Evolutionary conservation across 1,140 invertebrate species (phyloP).

Genomic region (Drosophila fuyamai): DNA sequence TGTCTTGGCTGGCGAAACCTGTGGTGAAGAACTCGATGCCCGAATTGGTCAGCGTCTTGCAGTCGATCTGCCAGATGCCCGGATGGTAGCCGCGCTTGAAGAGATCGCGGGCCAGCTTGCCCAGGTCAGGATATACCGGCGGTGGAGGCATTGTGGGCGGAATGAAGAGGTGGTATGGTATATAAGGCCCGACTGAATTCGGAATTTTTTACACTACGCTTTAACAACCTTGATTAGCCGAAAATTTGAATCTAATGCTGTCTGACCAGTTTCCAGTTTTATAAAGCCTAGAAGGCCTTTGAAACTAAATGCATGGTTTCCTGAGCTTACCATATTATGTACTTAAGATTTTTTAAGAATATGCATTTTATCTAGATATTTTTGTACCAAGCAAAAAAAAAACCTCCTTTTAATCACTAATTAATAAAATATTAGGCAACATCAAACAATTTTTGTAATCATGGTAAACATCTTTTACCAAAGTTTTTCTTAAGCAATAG

Average conservation of each 20-base stretch:
- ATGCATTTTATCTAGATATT: too few species aligned
- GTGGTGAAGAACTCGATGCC: conserved; percentile 59
- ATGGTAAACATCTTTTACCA: too few species aligned
- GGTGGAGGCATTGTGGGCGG: conserved; percentile 43
- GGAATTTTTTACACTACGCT: conserved; percentile 26
- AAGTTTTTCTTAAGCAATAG: too few species aligned
- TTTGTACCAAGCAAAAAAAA: too few species aligned
- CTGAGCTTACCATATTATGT: background rate
- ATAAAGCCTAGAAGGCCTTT: background rate
- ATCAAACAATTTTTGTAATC: too few species aligned
- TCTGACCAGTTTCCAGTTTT: conserved; percentile 2
- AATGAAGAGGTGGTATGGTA: conserved; percentile 41
- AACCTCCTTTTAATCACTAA: too few species aligned
- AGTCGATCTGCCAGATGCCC: conserved; percentile 69
- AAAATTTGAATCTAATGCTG: conserved; percentile 21
- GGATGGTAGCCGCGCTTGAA: conserved; percentile 64
- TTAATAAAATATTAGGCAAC: too few species aligned
- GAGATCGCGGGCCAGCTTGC: conserved; percentile 59
- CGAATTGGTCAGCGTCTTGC: conserved; percentile 54
- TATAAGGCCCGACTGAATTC: conserved; percentile 30
- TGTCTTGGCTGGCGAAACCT: conserved; percentile 55
- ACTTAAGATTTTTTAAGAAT: background rate
- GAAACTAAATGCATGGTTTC: conserved; percentile 13
- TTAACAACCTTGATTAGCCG: conserved; percentile 9
- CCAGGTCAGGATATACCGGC: conserved; percentile 60